A percentile compares a stretch with the other conserved stretches of the same genome.
phyloP scores from a whole-genome alignment of 64 coral and sea anemone genomes.

The Stylophora pistillata region DNA sequence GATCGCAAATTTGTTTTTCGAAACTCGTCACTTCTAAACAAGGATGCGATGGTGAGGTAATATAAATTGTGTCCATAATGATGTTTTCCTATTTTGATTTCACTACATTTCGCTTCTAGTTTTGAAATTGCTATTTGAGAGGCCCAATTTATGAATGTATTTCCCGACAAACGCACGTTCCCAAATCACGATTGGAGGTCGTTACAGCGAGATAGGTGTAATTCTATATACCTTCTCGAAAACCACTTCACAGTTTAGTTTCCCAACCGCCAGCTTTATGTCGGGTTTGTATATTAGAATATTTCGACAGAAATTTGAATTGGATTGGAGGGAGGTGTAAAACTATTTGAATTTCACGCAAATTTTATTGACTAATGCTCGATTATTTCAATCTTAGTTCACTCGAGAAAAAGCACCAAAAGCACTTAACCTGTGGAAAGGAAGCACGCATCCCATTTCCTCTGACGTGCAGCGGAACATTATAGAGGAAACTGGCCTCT shows the following conservation, averaged over 20 bases:
- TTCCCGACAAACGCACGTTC: neutral
- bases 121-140: neutral
- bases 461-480: neutral
- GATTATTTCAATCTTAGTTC: neutral
- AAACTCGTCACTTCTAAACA: neutral
- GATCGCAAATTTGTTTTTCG: neutral
- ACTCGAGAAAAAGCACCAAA: conserved; percentile 5
- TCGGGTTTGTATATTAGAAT: neutral
- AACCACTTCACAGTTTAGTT: neutral
- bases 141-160: neutral
- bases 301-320: neutral
- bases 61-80: neutral
- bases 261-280: neutral
- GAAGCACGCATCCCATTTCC: neutral
- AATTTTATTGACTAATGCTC: neutral
- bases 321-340: neutral
- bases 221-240: neutral
- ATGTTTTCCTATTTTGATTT: neutral
- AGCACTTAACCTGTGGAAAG: neutral
- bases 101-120: neutral
- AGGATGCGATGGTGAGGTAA: neutral
- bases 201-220: neutral
- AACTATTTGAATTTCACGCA: neutral
- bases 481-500: neutral
- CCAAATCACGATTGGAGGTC: neutral